Base-by-base conservation (phyloP, 2,888 invertebrate genomes). In the Dolomedes plantarius region DNA sequence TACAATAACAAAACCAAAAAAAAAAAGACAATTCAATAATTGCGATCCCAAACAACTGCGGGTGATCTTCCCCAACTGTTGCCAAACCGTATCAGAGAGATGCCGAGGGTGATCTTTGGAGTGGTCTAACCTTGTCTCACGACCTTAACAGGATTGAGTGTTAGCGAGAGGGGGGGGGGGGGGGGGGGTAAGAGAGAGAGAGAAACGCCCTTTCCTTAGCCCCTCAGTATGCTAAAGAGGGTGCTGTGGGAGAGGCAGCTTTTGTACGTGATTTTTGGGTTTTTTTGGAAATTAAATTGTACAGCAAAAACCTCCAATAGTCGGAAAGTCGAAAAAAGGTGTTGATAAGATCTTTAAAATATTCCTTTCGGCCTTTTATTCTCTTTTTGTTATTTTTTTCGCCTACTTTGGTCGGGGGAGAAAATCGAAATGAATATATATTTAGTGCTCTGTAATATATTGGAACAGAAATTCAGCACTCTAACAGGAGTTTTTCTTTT, bases 71-170 rank as follows among this genome's bases (percentile, higher is more conserved):
- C 56, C 56, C 19, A 19, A 23, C 7, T 56, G 56, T 56, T 56
- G 56, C 56, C 56, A n/a, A 56, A 23, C 23, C 23, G 11, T 5
- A 56, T 56, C 1, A 23, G 56, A 23, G 56, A n/a, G 56, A 56
- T 56, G 56, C 56, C 23, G 56, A 56, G 56, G 23, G 23, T 56
- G 56, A 23, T 19, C 19, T 56, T 56, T 16, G 5, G 11, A 56
- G 23, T 56, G 56, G n/a, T 56, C 56, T 56, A 56, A 56, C 56
- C 56, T 56, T 23, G 23, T 56, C 56, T 56, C 56, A 56, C 56
- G 56, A 56, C 56, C 56, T 23, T 56, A 56, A 56, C 56, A 56
- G 56, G 23, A 56, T 23, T 56, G 56, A 23, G 56, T 56, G 23
- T 56, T 56, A 16, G 46, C 11, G 46, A 46, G 46, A 46, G 46